These are phyloP conservation scores for Numenius arquata DNA, from an alignment of 2,113 vertebrate genomes.

Conservation along the genomic window DNA sequence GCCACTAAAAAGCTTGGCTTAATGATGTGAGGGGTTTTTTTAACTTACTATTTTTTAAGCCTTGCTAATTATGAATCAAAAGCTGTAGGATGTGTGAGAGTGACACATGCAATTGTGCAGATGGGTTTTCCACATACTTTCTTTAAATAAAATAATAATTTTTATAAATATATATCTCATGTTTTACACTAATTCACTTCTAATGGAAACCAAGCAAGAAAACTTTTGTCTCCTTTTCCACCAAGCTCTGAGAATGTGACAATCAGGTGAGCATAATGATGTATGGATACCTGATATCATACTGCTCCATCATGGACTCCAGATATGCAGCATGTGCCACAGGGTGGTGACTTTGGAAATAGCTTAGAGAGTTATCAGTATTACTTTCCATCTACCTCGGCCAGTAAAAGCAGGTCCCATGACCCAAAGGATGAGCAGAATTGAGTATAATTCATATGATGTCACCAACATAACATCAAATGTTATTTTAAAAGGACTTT, in stretches of 20 bases:
- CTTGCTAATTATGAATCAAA: conserved; percentile 45
- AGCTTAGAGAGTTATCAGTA: neutral
- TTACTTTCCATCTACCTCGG: neutral
- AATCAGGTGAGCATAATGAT: neutral
- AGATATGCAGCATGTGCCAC: neutral
- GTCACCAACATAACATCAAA: neutral
- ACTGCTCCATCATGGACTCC: neutral
- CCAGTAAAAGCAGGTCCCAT: neutral
- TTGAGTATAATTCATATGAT: neutral
- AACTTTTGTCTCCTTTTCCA: neutral
- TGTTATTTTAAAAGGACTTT: conserved; percentile 3
- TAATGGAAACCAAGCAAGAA: neutral
- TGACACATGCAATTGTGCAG: conserved; percentile 41
- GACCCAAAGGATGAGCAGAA: neutral
- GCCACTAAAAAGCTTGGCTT: neutral
- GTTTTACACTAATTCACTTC: neutral
- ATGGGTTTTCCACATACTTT: conserved; percentile 39
- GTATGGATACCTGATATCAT: neutral
- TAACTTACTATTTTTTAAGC: neutral
- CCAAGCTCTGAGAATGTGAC: neutral
- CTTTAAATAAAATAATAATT: conserved; percentile 53
- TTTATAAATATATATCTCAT: conserved; percentile 1
- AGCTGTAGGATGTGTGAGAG: conserved; percentile 55
- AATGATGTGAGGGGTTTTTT: neutral
- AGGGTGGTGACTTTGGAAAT: neutral